phyloP scores from a whole-genome alignment of 2,113 vertebrate species.

The Sclerurus mexicanus region DNA sequence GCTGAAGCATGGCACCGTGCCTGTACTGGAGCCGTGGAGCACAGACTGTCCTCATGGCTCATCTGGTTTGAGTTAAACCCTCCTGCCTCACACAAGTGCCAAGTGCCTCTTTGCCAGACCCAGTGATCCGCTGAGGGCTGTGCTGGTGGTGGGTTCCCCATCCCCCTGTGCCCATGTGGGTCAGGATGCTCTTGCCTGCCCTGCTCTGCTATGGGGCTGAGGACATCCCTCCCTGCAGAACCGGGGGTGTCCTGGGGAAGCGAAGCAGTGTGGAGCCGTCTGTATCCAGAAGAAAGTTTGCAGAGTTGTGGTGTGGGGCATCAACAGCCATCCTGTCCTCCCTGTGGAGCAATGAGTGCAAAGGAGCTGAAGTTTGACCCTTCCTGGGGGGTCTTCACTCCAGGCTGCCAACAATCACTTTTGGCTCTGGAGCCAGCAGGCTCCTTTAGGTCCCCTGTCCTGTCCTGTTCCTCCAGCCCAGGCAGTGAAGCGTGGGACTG shows the following conservation, averaged over 20 bases:
- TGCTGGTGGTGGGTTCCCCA: fast-evolving
- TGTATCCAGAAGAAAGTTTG: background rate
- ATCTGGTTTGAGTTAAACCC: background rate
- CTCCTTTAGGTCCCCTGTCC: fast-evolving
- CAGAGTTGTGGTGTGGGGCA: fast-evolving
- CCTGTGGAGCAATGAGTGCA: background rate
- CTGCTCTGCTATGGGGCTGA: background rate
- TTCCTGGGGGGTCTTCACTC: background rate
- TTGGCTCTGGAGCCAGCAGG: background rate
- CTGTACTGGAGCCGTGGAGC: background rate
- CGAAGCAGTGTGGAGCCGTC: fast-evolving
- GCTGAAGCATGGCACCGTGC: fast-evolving
- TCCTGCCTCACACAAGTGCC: background rate
- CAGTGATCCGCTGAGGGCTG: background rate
- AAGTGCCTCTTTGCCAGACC: background rate
- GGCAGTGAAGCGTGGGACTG: fast-evolving
- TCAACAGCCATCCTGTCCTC: fast-evolving
- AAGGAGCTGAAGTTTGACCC: background rate
- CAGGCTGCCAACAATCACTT: background rate
- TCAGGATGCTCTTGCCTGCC: background rate
- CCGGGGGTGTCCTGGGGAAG: background rate
- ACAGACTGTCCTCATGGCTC: background rate
- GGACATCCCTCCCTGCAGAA: background rate
- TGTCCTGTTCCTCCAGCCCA: background rate
- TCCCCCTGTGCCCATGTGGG: fast-evolving